Conservation (phyloP, 2,113 vertebrate species). For the Salvelinus namaycush region DNA sequence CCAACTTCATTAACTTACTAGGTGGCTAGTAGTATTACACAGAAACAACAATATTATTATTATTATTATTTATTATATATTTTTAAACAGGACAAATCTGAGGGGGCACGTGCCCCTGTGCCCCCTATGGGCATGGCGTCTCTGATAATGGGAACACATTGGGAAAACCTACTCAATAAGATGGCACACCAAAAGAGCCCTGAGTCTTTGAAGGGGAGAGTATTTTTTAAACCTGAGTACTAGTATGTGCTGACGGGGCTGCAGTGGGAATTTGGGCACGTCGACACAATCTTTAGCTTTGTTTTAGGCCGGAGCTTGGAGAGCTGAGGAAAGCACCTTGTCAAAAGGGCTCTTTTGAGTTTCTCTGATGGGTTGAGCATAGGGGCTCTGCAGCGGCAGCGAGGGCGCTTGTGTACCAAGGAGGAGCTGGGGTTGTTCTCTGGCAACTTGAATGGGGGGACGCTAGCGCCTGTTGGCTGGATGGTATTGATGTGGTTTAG, state of each 20-base stretch:
- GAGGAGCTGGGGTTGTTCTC: constrained; percentile 85
- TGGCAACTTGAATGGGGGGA: constrained; percentile 85
- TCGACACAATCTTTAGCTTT: constrained; percentile 72
- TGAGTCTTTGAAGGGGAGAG: constrained; percentile 28
- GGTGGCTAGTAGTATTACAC: too few species aligned
- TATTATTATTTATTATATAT: too few species aligned
- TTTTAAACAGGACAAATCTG: too few species aligned
- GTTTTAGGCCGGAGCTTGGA: constrained; percentile 67
- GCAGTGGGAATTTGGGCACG: constrained; percentile 65
- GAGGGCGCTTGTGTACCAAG: constrained; percentile 87
- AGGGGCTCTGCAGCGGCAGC: constrained; percentile 79
- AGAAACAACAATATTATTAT: too few species aligned
- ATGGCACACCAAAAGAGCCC: constrained; percentile 8
- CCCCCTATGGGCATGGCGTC: background rate
- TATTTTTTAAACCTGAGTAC: constrained; percentile 23
- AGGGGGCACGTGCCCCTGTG: too few species aligned
- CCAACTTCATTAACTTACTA: too few species aligned
- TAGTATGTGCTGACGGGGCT: constrained; percentile 13
- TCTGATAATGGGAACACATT: constrained; percentile 40
- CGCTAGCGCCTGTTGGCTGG: constrained; percentile 86
- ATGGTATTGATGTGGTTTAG: constrained; percentile 93
- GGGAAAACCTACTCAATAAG: constrained; percentile 15
- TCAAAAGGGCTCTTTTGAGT: constrained; percentile 86
- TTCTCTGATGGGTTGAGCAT: constrained; percentile 85
- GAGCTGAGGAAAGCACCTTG: constrained; percentile 81